Percentiles rank a stretch among this genome's conserved stretches.
These are phyloP conservation scores for Python bivittatus DNA, from an alignment of 2,113 vertebrate species.

Conservation along the genomic window DNA sequence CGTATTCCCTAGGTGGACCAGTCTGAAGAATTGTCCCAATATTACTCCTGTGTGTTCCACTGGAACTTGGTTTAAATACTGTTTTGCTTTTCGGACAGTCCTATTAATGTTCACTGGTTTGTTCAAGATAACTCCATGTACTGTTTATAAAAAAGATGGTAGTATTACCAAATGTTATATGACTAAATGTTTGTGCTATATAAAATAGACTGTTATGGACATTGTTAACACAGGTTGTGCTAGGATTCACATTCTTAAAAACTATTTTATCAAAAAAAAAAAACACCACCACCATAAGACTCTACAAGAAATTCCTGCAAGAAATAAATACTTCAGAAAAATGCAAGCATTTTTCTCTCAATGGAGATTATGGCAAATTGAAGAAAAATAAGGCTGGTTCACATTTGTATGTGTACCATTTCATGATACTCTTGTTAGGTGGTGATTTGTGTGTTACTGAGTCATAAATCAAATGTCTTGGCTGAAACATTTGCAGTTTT, in stretches of 20 bases:
- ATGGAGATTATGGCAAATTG: background rate
- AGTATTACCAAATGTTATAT: conserved; percentile 36
- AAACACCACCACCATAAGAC: conserved; percentile 4
- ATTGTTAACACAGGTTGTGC: background rate
- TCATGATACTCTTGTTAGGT: background rate
- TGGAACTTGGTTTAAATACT: background rate
- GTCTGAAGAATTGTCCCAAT: background rate
- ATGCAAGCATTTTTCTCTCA: conserved; percentile 2
- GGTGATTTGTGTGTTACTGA: background rate
- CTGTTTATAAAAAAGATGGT: conserved; percentile 54
- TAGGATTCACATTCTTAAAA: background rate
- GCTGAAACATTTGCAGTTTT: background rate
- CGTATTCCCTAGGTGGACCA: conserved; percentile 22
- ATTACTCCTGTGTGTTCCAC: background rate
- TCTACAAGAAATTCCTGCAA: background rate
- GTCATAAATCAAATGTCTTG: background rate
- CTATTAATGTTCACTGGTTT: background rate
- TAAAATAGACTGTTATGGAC: conserved; percentile 22
- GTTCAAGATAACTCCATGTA: conserved; percentile 18
- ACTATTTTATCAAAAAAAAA: background rate
- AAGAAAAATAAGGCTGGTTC: background rate
- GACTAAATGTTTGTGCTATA: conserved; percentile 49
- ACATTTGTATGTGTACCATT: background rate
- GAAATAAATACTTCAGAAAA: background rate
- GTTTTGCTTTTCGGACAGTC: background rate